These are phyloP conservation scores for Mus caroli DNA, from an alignment of 2,797 vertebrate genomes.

Conservation along the genomic window DNA sequence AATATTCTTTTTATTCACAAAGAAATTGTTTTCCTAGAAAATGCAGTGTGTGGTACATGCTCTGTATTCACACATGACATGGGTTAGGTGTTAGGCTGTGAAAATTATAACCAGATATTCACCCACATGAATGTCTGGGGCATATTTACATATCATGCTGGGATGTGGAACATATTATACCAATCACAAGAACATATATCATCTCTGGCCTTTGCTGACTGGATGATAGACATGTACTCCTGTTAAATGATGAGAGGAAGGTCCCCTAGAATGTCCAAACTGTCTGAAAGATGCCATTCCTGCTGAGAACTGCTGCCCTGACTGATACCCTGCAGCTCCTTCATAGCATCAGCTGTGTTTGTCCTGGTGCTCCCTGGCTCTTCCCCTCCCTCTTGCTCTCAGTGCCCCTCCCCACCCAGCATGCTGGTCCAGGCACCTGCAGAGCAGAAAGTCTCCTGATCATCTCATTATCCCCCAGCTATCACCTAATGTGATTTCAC, in stretches of 20 bases:
- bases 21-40: conserved; percentile 30
- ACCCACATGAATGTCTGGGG: not conserved
- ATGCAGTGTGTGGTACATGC: not conserved
- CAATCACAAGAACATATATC: not conserved
- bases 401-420: not conserved
- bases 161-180: not conserved
- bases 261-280: not conserved
- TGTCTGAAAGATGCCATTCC: not conserved
- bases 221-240: not conserved
- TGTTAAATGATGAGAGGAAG: not conserved
- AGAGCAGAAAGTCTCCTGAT: not conserved
- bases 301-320: not conserved
- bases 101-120: conserved; percentile 31
- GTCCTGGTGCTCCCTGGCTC: not conserved
- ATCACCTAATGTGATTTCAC: not conserved
- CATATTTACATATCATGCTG: not conserved
- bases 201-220: not conserved
- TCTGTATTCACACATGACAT: not conserved
- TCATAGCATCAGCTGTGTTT: not conserved
- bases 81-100: not conserved
- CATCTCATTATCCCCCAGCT: not conserved
- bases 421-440: not conserved
- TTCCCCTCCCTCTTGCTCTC: not conserved
- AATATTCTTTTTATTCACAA: conserved; percentile 43
- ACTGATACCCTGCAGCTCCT: not conserved